Evolutionary conservation across 2,888 invertebrate genomes (phyloP).

Genomic region (Lamproptera curius): DNA sequence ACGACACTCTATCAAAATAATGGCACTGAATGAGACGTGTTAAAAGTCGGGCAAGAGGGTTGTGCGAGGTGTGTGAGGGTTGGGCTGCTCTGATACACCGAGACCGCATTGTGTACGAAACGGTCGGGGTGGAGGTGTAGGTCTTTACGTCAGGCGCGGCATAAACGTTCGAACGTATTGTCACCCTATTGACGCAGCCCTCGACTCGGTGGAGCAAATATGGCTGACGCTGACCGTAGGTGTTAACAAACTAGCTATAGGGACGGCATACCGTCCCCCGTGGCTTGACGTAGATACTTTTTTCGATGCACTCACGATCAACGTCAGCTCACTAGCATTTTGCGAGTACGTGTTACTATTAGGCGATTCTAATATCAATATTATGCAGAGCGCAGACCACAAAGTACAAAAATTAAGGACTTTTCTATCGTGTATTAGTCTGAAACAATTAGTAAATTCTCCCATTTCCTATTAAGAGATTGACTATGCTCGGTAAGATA

Average conservation of each 20-base stretch:
- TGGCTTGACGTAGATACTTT: no score
- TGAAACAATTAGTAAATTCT: background rate
- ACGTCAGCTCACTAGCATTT: background rate
- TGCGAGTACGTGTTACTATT: background rate
- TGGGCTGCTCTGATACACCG: background rate
- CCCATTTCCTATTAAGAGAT: no score
- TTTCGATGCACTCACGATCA: background rate
- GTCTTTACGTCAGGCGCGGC: background rate
- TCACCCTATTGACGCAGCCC: background rate
- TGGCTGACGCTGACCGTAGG: background rate
- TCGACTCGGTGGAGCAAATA: slow-evolving; percentile 1
- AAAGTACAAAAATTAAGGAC: background rate
- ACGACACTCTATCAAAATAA: background rate
- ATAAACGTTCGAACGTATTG: background rate
- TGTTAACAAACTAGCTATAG: background rate
- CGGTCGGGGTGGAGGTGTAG: background rate
- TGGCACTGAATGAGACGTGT: background rate
- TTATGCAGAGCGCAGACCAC: background rate
- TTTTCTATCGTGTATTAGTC: background rate
- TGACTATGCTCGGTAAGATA: no score
- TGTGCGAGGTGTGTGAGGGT: background rate
- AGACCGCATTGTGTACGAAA: background rate
- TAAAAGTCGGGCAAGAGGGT: background rate
- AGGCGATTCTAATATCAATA: slow-evolving; percentile 4
- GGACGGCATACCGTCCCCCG: slow-evolving; percentile 1